Evolutionary conservation across 2,113 vertebrate species (phyloP).

Genomic region (Daboia siamensis): DNA sequence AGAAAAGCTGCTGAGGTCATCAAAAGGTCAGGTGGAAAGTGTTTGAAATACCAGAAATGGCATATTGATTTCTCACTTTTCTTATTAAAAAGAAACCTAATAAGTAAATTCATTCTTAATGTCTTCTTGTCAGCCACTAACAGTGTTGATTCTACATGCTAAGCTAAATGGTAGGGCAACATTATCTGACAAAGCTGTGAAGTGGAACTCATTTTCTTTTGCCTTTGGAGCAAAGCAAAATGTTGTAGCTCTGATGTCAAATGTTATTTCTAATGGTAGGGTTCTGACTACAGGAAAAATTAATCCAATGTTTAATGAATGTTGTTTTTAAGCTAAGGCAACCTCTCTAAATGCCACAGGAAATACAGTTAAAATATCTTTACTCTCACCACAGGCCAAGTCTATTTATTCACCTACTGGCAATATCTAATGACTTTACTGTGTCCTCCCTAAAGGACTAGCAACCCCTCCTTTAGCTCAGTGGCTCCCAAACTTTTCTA

Average conservation of each 20-base stretch:
- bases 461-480: not conserved
- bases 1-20: not conserved
- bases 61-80: constrained; percentile 49
- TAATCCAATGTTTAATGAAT: not conserved
- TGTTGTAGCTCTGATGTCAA: constrained; percentile 46
- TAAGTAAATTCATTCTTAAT: constrained; percentile 52
- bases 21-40: constrained; percentile 29
- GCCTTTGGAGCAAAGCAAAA: constrained; percentile 32
- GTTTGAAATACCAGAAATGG: constrained; percentile 40
- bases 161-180: constrained; percentile 45
- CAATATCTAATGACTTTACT: not conserved
- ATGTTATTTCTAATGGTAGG: constrained; percentile 41
- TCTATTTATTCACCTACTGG: not conserved
- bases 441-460: not conserved
- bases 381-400: not conserved
- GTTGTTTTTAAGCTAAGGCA: not conserved
- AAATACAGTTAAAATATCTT: not conserved
- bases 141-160: constrained; percentile 48
- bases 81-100: constrained; percentile 6
- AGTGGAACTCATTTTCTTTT: constrained; percentile 9
- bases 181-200: constrained; percentile 30
- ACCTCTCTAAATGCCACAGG: not conserved
- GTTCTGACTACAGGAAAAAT: constrained; percentile 8
- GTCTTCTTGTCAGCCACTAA: constrained; percentile 29
- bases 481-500: no score